A percentile compares a stretch with the other conserved stretches of the same genome.
Conservation (phyloP, 2,888 invertebrate species). For the Ditylenchus weischeri region DNA sequence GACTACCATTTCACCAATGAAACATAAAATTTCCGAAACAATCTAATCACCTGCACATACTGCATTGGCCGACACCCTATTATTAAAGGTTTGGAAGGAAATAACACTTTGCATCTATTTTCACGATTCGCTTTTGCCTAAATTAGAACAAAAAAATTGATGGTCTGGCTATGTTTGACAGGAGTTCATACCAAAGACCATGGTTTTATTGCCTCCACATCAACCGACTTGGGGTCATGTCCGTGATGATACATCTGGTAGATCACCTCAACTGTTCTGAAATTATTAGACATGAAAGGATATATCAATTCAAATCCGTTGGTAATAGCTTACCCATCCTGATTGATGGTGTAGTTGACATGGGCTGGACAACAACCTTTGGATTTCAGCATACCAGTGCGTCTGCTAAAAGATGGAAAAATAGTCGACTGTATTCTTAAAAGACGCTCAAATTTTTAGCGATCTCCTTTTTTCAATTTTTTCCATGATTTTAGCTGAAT, state of each 20-base stretch:
- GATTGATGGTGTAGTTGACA: slow-evolving; percentile 5
- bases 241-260: slow-evolving; percentile 15
- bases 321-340: background rate
- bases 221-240: background rate
- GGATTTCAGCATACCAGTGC: slow-evolving; percentile 2
- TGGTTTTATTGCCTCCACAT: background rate
- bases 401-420: background rate
- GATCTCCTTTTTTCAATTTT: no score
- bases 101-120: background rate
- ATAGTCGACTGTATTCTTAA: no score
- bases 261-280: slow-evolving; percentile 8
- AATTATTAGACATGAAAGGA: background rate
- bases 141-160: background rate
- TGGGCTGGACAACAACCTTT: slow-evolving; percentile 14
- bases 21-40: no score
- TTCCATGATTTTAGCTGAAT: no score
- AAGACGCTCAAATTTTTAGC: no score
- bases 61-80: slow-evolving; percentile 12
- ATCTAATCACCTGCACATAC: slow-evolving; percentile 5
- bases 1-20: no score
- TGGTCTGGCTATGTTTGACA: background rate
- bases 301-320: background rate
- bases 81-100: slow-evolving; percentile 10
- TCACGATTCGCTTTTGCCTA: slow-evolving; percentile 15
- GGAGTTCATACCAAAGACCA: slow-evolving; percentile 9